A percentile compares a stretch with the other conserved stretches of the same genome.
phyloP scores from a whole-genome alignment of 2,113 vertebrate genomes.

The Uria lomvia region DNA sequence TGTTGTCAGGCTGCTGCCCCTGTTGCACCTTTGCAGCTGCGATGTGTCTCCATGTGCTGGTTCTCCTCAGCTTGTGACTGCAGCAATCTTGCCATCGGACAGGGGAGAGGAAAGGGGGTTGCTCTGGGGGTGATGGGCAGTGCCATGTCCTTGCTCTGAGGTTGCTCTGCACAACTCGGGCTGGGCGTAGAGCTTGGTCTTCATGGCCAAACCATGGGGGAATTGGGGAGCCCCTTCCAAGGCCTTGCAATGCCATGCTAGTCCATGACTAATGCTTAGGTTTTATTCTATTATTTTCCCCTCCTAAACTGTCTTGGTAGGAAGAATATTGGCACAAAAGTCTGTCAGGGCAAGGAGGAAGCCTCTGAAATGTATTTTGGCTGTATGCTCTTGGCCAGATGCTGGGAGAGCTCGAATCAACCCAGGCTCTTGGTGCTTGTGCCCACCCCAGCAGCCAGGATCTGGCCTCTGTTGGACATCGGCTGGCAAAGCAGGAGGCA shows the following conservation, averaged over 20 bases:
- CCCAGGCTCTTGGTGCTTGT: not conserved
- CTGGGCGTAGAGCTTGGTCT: not conserved
- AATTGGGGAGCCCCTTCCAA: rapidly evolving
- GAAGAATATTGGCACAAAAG: not conserved
- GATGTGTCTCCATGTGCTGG: rapidly evolving
- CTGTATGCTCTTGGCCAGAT: not conserved
- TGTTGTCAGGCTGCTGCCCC: not conserved
- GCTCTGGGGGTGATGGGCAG: not conserved
- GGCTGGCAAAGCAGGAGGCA: not conserved
- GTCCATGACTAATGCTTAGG: not conserved
- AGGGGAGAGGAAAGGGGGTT: not conserved
- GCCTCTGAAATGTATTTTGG: not conserved
- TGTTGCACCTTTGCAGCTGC: not conserved
- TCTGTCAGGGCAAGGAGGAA: not conserved
- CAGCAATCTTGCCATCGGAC: not conserved
- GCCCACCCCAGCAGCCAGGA: not conserved
- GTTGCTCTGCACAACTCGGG: rapidly evolving
- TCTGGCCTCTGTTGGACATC: not conserved
- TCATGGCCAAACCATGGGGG: not conserved
- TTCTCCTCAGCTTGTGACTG: not conserved
- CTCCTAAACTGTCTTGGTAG: not conserved
- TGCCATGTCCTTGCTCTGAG: not conserved
- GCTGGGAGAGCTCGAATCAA: not conserved
- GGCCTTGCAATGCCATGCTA: not conserved
- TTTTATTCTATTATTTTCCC: not conserved